These are phyloP conservation scores for Caerostris extrusa DNA, from an alignment of 1,140 invertebrate genomes.

Conservation along the genomic window DNA sequence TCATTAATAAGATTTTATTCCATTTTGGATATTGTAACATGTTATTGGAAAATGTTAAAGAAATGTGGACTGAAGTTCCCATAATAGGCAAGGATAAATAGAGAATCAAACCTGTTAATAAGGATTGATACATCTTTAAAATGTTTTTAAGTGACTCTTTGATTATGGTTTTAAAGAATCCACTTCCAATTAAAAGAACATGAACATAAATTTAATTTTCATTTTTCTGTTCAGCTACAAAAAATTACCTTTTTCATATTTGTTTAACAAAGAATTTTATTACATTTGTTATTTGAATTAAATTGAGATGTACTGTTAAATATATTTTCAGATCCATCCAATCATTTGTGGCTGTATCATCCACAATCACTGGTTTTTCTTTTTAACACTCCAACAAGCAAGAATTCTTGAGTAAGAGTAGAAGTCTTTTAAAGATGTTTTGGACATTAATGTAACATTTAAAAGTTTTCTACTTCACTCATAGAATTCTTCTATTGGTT, in stretches of 20 bases:
- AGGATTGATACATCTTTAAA: slow-evolving; percentile 99
- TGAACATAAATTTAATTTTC: not conserved
- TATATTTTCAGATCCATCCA: no score
- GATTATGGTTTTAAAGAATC: slow-evolving; percentile 98
- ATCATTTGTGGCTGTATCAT: no score
- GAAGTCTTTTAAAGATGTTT: no score
- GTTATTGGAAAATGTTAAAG: slow-evolving; percentile 99
- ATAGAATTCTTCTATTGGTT: no score
- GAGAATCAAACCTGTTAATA: slow-evolving; percentile 98
- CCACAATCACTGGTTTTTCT: no score
- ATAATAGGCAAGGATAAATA: slow-evolving; percentile 99
- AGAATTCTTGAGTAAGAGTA: no score
- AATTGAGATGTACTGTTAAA: no score
- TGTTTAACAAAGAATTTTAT: not conserved
- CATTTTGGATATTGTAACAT: slow-evolving; percentile 95
- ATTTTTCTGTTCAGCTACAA: not conserved
- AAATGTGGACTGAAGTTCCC: slow-evolving; percentile 99
- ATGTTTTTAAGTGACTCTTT: slow-evolving; percentile 99
- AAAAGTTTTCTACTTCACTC: no score
- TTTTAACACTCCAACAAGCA: no score
- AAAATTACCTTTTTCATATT: not conserved
- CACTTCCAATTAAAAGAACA: slow-evolving; percentile 83
- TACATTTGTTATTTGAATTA: no score
- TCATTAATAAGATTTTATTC: not conserved
- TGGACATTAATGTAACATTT: no score